Base-by-base conservation (phyloP, 1,140 invertebrate genomes). In the Drosophila persimilis region DNA sequence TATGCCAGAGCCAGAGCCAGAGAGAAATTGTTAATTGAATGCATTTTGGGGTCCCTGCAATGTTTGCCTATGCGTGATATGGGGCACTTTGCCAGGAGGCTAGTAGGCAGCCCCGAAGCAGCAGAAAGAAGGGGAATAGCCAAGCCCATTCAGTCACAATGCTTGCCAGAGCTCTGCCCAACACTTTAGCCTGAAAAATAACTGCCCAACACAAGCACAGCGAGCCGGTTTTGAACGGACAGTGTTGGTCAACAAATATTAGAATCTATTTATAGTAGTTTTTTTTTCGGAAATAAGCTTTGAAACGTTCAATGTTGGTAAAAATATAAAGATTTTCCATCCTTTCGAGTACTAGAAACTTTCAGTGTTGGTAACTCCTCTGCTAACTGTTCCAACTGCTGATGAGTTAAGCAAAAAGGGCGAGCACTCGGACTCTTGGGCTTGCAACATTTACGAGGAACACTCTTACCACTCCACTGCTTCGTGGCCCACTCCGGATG, bases 1-100 rank as follows among this genome's bases (percentile, higher is more conserved):
- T 44, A 39, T 39, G 35, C 35, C 35, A 39, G 31, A 41, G 29
- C 17, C 53, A 48, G 65, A 72, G 47, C 31, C 41, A 44, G 56
- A 41, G 70, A 31, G 70, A 77, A 80, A 86, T 85, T 84, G 80
- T 84, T 85, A 84, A 84, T 84, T 85, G 80, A 84, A 84, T 84
- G 80, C 81, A 84, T 85, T 84, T 76, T 41, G 54, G 41, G 70
- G 47, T 73, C 64, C 72, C 45, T 57, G 63, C 74, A 58, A 59
- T 83, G 75, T 83, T 83, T 83, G 80, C 60, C 64, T 73, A 60
- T 67, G 69, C 75, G 61, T 60, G 55, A 74, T 80, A 75, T 62
- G 70, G 58, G 56, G 75, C 73, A 66, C 70, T 72, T 74, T 65
- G 61, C 60, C 53, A 74, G 51, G 26, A 62, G 24, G 41, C 69